These are phyloP conservation scores for Graptemys geographica DNA, from an alignment of 2,797 vertebrate genomes.

Conservation along the genomic window DNA sequence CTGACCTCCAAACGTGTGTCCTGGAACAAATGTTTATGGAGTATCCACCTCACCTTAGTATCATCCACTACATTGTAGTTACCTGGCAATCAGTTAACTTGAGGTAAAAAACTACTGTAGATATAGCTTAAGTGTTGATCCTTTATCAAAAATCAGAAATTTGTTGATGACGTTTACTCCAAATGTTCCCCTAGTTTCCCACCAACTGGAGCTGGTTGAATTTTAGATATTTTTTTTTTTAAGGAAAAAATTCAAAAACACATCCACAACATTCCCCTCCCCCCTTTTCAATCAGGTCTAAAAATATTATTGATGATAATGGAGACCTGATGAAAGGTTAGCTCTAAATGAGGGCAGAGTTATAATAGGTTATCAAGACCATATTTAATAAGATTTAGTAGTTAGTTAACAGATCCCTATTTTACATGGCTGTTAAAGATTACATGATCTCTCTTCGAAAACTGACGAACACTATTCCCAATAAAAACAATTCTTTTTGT, in stretches of 20 bases:
- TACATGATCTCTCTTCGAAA: background rate
- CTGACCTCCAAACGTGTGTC: background rate
- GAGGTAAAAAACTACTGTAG: background rate
- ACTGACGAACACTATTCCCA: background rate
- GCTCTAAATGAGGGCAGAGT: background rate
- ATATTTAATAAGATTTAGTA: constrained; percentile 6
- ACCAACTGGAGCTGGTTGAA: background rate
- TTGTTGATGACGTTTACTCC: background rate
- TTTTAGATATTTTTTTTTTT: background rate
- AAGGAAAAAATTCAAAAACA: background rate
- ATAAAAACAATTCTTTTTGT: background rate
- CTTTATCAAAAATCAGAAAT: background rate
- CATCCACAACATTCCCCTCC: background rate
- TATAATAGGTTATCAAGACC: background rate
- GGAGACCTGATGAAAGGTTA: background rate
- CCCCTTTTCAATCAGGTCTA: background rate
- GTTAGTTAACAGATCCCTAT: background rate
- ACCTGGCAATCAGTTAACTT: background rate
- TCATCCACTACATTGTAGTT: background rate
- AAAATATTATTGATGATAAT: background rate
- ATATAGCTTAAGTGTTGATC: background rate
- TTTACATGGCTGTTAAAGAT: background rate
- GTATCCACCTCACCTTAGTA: background rate
- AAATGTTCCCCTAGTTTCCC: background rate
- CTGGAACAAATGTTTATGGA: background rate